Evolutionary conservation across 1,140 invertebrate species (phyloP), one percentile per base, ranked within the genome.

Genomic region (Oscheius sp.): DNA sequence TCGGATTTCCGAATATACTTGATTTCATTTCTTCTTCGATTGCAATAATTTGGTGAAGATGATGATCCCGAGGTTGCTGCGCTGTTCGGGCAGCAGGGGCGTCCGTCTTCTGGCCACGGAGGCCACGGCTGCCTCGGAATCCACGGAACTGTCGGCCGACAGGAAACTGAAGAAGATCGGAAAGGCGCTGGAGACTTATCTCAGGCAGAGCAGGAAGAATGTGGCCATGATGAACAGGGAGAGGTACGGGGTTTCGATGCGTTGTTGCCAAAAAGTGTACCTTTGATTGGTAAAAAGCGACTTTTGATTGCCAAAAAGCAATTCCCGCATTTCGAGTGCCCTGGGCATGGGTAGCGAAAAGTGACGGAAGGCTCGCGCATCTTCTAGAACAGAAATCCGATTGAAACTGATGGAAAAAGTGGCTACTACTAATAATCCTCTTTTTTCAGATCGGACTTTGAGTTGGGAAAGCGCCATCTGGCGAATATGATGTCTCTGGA

Each of bases 401-500:
- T n/a, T n/a, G n/a, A n/a, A n/a, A n/a, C n/a, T n/a, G n/a, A n/a
- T n/a, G n/a, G n/a, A n/a, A n/a, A n/a, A n/a, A n/a, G n/a, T n/a
- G n/a, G n/a, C n/a, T n/a, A n/a, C n/a, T n/a, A n/a, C 52, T 28
- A 20, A 20, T 18, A 29, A 1, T 7, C 13, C 28, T 3, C 4
- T 29, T 15, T 49, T 62, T 70, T 32, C 29, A 71, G 69, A 38
- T 80, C 89, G 68, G 91, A 95, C 79, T 99, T 90, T 86, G 90
- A 93, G 82, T 90, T 94, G 81, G 95, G 96, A 13, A 93, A 92
- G 85, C 87, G 93, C 29, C 93, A 99, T 87, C 88, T 99, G 65
- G 95, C 95, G 3, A 97, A 97, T 85, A 98, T 99, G 89, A 99
- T 99, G 95, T 94, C 94, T 1, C 89, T 90, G 85, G 90, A 97